These are phyloP conservation scores for Vulpes vulpes DNA, from an alignment of 2,113 vertebrate species.

Conservation along the genomic window DNA sequence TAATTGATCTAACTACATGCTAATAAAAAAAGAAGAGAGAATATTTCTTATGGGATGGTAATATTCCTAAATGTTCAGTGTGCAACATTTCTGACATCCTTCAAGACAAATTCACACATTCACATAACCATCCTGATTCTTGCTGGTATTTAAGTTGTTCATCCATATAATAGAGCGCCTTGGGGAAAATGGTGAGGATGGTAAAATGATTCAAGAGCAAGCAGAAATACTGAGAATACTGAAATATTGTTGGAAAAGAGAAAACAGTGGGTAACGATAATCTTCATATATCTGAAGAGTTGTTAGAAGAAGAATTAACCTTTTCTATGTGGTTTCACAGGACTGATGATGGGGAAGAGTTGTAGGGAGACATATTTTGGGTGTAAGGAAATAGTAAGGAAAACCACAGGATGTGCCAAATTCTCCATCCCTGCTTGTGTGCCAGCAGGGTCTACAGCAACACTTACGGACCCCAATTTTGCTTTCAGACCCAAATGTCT, in stretches of 20 bases:
- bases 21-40: not conserved
- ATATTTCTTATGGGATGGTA: not conserved
- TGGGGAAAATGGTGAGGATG: not conserved
- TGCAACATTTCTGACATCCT: not conserved
- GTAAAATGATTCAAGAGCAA: not conserved
- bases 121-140: not conserved
- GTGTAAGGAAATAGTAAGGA: too few relatives aligned
- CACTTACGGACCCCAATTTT: not conserved
- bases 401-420: not conserved
- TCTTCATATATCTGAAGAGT: not conserved
- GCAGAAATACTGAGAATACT: not conserved
- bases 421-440: not conserved
- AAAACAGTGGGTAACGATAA: not conserved
- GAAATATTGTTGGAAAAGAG: not conserved
- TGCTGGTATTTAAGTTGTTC: not conserved
- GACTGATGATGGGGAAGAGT: not conserved
- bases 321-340: not conserved
- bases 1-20: not conserved
- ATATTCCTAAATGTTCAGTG: not conserved
- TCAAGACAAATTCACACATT: not conserved
- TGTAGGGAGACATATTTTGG: not conserved
- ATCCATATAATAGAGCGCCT: not conserved
- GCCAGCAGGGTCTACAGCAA: not conserved
- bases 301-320: not conserved
- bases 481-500: not conserved